These are phyloP conservation scores for Eudasyphora cyanicolor DNA, from an alignment of 2,888 invertebrate genomes.

Conservation along the genomic window DNA sequence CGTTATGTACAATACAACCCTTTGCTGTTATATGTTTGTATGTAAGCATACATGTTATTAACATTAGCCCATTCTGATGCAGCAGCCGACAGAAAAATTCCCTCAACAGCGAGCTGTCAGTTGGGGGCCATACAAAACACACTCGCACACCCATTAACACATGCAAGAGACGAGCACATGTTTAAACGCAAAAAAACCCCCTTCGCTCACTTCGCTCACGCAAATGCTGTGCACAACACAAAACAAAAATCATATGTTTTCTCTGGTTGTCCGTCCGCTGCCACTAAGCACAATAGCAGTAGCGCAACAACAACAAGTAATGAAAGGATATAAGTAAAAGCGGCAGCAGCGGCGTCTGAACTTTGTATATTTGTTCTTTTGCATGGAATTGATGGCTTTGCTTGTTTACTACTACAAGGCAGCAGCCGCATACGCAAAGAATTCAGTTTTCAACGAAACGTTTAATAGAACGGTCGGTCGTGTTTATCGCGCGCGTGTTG, in stretches of 20 bases:
- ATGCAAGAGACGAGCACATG: neutral
- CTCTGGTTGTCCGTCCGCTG: neutral
- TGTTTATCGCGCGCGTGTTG: neutral
- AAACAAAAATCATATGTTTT: conserved; percentile 51
- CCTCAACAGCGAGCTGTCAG: too few species aligned
- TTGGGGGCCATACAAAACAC: neutral
- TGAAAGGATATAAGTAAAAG: conserved; percentile 4
- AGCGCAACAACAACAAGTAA: conserved; percentile 1
- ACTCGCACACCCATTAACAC: neutral
- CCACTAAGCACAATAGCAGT: neutral
- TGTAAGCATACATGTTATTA: neutral
- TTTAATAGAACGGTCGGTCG: conserved; percentile 44
- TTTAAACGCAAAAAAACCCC: too few species aligned
- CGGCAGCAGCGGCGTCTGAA: neutral
- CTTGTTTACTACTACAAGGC: neutral
- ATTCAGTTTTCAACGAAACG: conserved; percentile 58
- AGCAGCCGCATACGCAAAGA: neutral
- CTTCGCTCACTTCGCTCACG: too few species aligned
- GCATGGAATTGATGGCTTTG: neutral
- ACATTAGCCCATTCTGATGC: neutral
- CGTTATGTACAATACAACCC: neutral
- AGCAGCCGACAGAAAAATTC: neutral
- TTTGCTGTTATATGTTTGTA: too few species aligned
- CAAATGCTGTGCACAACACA: neutral
- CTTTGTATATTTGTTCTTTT: neutral